Evolutionary conservation across 2,113 vertebrate species (phyloP), one percentile per base, ranked within the genome.

Genomic region (Lonchura striata): DNA sequence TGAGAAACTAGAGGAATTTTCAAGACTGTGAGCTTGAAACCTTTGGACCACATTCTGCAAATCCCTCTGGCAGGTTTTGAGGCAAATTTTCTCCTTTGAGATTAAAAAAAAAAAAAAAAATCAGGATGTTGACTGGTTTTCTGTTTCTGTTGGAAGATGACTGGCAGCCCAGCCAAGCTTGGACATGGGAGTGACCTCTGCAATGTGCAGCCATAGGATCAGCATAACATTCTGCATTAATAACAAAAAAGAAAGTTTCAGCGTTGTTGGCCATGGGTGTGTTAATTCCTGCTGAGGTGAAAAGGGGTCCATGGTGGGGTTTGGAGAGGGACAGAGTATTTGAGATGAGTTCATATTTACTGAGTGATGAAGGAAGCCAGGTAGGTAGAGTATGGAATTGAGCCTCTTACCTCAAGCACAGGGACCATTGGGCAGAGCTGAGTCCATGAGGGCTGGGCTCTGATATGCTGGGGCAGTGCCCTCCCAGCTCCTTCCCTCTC

Each of bases 151-250:
- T 11, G 13, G 54, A 24, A 41, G 39, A 69, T 28, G 59, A 56
- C 66, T 75, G 65, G 50, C 39, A 53, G 46, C 72, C 53, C 14
- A 1, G 8, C 33, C 3, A 10, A 33, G 37, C 64, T 42, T 44
- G 39, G 57, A 2, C 19, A 0, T 1, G 6, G 46, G 30, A 7
- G 87, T 78, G 37, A 52, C 21, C 21, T 41, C 68, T 52, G 65
- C 33, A 12, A 15, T 19, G 9, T 14, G 23, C 81, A n/a, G 23
- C 84, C 21, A 20, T 27, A 35, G 80, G 22, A 31, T 25, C 68
- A 72, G 59, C 17, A 0, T 30, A 35, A 96, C 96, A 88, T 97
- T 97, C 94, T 93, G 17, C 66, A 3, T 95, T 88, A 54, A 61
- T 61, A 53, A 47, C 46, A 90, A 60, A 88, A 35, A 33, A 12